Evolutionary conservation across 2,797 vertebrate genomes (phyloP), one percentile per base, ranked within the genome.

Genomic region (Distichodus sexfasciatus): DNA sequence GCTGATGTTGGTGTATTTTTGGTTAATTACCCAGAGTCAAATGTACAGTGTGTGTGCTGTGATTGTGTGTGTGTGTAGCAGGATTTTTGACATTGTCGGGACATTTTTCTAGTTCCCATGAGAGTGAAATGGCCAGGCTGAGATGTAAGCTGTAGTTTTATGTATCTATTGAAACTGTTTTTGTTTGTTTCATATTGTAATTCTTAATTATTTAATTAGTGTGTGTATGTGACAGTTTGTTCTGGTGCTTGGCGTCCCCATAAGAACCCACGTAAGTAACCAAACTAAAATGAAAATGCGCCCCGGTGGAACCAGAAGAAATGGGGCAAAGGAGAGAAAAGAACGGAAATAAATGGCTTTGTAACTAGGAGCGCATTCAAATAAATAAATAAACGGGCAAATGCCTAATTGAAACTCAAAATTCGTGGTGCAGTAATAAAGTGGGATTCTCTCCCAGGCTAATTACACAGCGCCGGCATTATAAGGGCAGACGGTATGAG

Each of bases 391-490:
- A 41, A 36, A 23, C 1, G 3, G 17, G 35, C 28, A 11, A 44
- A 33, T 40, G 36, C 17, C 6, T 63, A 28, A 77, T 63, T 77
- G 51, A 66, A 75, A 66, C 63, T 67, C 9, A 50, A 50, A 47
- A 72, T 75, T 55, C 35, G 58, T 55, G 57, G 62, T 4, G 36
- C 54, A 48, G 54, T 71, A 72, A 63, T 71, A 69, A 77, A 70
- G 29, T 35, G 21, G 43, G 58, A 36, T 57, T 63, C 44, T n/a
- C 15, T 67, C 54, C 46, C 67, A 67, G 47, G 67, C 59, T 71
- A 71, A 76, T 68, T 68, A 75, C 69, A 61, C 55, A 53, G 24
- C 51, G 21, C 66, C 48, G 66, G 53, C 55, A 71, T 65, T 68
- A 53, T 48, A 47, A 67, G 10, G n/a, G 28, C 11, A 12, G 44